Percentiles rank a stretch among this genome's conserved stretches.
Evolutionary conservation across 2,797 vertebrate species (phyloP).

Genomic region (Poecilia velifera): DNA sequence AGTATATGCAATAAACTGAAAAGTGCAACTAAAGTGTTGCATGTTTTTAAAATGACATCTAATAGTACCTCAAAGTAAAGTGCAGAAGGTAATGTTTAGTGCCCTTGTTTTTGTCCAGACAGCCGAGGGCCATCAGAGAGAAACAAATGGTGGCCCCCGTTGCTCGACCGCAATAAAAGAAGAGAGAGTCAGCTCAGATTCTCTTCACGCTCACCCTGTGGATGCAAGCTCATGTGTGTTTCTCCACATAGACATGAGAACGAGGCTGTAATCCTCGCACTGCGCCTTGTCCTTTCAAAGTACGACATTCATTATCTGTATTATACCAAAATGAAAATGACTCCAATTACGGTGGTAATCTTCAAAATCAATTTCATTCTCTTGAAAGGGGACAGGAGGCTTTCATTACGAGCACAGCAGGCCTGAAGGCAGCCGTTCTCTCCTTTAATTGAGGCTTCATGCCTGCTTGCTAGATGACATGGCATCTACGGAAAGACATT

Average conservation of each 20-base stretch:
- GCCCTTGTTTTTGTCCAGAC: constrained; percentile 42
- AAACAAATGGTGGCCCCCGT: constrained; percentile 8
- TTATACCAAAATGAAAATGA: constrained; percentile 24
- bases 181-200: constrained; percentile 59
- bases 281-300: constrained; percentile 17
- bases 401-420: constrained; percentile 7
- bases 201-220: constrained; percentile 50
- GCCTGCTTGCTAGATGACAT: neutral
- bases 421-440: constrained; percentile 5
- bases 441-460: constrained; percentile 1
- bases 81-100: constrained; percentile 25
- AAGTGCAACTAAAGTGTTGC: neutral
- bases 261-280: constrained; percentile 3
- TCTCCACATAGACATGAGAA: constrained; percentile 1
- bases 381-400: constrained; percentile 11
- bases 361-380: constrained; percentile 30
- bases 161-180: constrained; percentile 33
- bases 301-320: constrained; percentile 15
- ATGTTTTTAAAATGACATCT: neutral
- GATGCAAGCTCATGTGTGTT: constrained; percentile 5
- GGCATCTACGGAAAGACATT: neutral
- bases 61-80: constrained; percentile 11
- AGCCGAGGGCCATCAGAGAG: constrained; percentile 30
- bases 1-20: neutral
- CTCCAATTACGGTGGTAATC: constrained; percentile 17